Evolutionary conservation across 2,797 vertebrate genomes (phyloP).

Genomic region (Brachyrhaphis roseni): DNA sequence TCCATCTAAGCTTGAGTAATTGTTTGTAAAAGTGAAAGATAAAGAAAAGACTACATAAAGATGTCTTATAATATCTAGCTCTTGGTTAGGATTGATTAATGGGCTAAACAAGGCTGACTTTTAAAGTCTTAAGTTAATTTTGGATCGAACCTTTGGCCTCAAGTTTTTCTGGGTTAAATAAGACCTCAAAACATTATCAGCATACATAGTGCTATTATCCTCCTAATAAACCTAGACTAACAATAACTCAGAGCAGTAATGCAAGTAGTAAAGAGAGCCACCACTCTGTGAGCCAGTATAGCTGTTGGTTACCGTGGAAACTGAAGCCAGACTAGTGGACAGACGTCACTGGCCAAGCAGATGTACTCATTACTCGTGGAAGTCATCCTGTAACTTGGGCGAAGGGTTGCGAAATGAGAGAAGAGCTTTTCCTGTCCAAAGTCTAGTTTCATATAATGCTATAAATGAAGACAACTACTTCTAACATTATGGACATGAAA

Average conservation of each 20-base stretch:
- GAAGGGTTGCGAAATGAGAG: background rate
- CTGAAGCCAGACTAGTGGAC: background rate
- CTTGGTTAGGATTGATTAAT: background rate
- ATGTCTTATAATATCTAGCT: background rate
- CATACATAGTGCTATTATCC: background rate
- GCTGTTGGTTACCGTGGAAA: background rate
- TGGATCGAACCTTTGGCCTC: background rate
- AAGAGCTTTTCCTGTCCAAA: background rate
- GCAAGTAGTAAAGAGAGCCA: background rate
- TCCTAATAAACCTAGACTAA: background rate
- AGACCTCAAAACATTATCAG: background rate
- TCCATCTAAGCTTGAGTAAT: background rate
- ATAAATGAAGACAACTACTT: background rate
- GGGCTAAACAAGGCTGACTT: background rate
- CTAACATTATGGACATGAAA: background rate
- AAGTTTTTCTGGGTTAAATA: background rate
- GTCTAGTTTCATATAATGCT: background rate
- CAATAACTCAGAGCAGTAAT: background rate
- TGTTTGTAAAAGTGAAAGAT: background rate
- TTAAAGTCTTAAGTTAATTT: background rate
- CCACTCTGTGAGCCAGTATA: background rate
- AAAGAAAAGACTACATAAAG: background rate
- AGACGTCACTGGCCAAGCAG: background rate
- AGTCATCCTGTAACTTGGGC: background rate
- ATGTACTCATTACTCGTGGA: background rate